Evolutionary conservation across 2,888 invertebrate species (phyloP), one percentile per base, ranked within the genome.

Genomic region (Stenodera caucasica): DNA sequence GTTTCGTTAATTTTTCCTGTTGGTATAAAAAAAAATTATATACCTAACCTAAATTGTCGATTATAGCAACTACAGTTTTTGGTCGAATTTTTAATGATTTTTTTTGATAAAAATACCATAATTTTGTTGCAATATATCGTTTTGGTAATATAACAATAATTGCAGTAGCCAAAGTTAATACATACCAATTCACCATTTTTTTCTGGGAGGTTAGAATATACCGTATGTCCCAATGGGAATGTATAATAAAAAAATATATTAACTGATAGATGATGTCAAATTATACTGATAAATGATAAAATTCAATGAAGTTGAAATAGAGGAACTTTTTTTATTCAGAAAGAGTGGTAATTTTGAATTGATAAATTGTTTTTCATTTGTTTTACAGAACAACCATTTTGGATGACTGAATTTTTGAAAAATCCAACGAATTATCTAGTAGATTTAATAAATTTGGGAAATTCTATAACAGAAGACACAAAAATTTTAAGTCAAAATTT

Each of bases 401-500:
- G 80, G 81, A 72, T 80, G 53, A 60, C 68, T 0, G 63, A 68
- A 12, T 69, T 78, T 32, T 63, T 80, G 12, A 79, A 79, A 70
- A 72, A 75, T 60, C 67, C 70, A 4, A 63, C 63, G 2, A 72
- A 75, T 49, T 72, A 71, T 37, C 56, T 80, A 33, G 66, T 77
- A 8, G 75, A 77, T 63, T 55, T 79, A 18, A 61, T 80, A 30
- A 67, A 67, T 49, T 60, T 71, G 0, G 76, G 76, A 33, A 68
- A 58, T 51, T 64, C 62, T 21, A 61, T 69, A 1, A 70, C 72
- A 5, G 72, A 75, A 52, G 72, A 74, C 37, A 64, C 64, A 6
- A 77, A 78, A 68, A 49, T 61, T 32, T 58, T 81, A 12, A 77
- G 77, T 50, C 73, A 77, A 61, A 77, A 79, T 61, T 60, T 81